Percentiles rank a stretch among this genome's conserved stretches.
These are phyloP conservation scores for Parascotia fuliginaria DNA, from an alignment of 2,888 invertebrate genomes.

Conservation along the genomic window DNA sequence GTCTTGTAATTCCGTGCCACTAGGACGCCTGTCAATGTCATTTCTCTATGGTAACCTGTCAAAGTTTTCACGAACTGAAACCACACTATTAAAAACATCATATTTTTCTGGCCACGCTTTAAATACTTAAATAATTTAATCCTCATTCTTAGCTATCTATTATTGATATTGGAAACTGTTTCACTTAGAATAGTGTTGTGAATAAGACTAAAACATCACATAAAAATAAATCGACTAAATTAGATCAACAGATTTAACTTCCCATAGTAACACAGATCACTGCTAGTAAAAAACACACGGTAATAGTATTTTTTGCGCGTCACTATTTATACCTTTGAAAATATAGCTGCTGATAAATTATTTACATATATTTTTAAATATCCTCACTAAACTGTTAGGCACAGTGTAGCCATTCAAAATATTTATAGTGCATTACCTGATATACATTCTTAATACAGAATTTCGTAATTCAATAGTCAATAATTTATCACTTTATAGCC, in stretches of 20 bases:
- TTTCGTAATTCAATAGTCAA: conserved; percentile 8
- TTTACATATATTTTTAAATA: conserved; percentile 8
- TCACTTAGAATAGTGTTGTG: conserved; percentile 3
- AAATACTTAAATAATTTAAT: conserved; percentile 1
- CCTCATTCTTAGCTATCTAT: neutral
- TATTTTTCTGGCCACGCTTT: neutral
- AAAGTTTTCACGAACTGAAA: too few relatives aligned
- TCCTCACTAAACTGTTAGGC: conserved; percentile 18
- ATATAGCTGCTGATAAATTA: conserved; percentile 6
- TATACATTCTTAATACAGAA: conserved; percentile 7
- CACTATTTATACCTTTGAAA: conserved; percentile 1
- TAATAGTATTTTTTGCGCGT: conserved; percentile 3
- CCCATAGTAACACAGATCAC: conserved; percentile 7
- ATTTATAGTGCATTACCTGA: conserved; percentile 3
- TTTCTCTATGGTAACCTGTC: too few relatives aligned
- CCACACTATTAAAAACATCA: neutral
- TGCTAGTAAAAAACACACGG: conserved; percentile 3
- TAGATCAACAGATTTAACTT: conserved; percentile 3
- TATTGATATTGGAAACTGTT: conserved; percentile 4
- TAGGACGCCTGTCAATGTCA: too few relatives aligned
- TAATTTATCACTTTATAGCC: conserved; percentile 15
- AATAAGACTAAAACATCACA: conserved; percentile 3
- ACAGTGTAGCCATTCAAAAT: conserved; percentile 10
- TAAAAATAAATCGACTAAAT: conserved; percentile 3
- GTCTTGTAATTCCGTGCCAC: too few relatives aligned